Conservation (phyloP, 2,113 vertebrate species). For the Podarcis raffonei region DNA sequence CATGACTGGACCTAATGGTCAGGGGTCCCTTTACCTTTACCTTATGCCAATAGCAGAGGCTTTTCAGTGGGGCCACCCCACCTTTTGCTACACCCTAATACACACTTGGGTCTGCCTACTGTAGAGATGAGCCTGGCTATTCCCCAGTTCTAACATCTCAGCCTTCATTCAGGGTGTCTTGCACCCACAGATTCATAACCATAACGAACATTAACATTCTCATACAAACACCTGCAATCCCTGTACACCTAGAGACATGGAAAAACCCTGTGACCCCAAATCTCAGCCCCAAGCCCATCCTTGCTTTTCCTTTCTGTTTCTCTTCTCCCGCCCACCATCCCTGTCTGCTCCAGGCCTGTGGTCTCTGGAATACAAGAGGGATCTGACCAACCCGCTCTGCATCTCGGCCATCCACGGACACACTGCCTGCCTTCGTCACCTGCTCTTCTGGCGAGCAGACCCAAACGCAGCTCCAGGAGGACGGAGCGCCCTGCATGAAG, state of each 20-base stretch:
- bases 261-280: neutral
- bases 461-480: constrained; percentile 73
- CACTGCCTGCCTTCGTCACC: constrained; percentile 67
- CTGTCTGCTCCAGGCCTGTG: constrained; percentile 74
- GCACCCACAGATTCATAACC: no score
- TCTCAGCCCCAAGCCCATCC: neutral
- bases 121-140: no score
- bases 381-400: constrained; percentile 78
- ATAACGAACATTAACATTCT: no score
- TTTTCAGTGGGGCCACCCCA: no score
- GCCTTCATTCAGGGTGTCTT: no score
- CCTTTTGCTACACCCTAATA: no score
- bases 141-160: no score
- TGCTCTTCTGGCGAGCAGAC: constrained; percentile 67
- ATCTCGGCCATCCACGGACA: constrained; percentile 75
- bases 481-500: constrained; percentile 73
- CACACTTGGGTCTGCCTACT: no score
- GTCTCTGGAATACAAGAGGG: constrained; percentile 79
- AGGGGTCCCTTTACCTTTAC: no score
- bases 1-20: no score
- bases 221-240: no score
- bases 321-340: neutral
- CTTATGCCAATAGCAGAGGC: no score
- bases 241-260: neutral
- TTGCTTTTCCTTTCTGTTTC: neutral